These are phyloP conservation scores for Opisthograptis luteolata DNA, from an alignment of 2,888 invertebrate genomes.

Conservation along the genomic window DNA sequence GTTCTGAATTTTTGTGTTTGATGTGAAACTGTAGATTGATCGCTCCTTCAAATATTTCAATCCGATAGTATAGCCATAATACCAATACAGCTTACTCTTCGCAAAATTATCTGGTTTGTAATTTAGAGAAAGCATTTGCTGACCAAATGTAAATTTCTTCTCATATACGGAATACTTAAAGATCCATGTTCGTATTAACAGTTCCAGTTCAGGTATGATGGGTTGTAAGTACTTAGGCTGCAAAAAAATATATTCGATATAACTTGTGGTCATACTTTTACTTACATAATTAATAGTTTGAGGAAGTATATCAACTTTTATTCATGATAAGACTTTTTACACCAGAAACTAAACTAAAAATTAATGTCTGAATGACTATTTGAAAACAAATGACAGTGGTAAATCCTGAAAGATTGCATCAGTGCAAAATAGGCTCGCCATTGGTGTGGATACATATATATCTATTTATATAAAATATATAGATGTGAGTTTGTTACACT, in stretches of 20 bases:
- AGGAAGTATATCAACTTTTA: too few species aligned
- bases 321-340: too few species aligned
- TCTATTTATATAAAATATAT: too few species aligned
- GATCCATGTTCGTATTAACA: slow-evolving; percentile 86
- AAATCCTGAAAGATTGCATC: too few species aligned
- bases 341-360: too few species aligned
- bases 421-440: too few species aligned
- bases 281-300: too few species aligned
- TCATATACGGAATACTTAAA: slow-evolving; percentile 89
- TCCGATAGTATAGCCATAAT: slow-evolving; percentile 83
- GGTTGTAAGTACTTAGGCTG: slow-evolving; percentile 86
- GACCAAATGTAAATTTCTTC: slow-evolving; percentile 91
- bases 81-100: slow-evolving; percentile 83
- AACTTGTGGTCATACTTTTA: too few species aligned
- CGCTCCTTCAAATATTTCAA: slow-evolving; percentile 87
- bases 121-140: slow-evolving; percentile 90
- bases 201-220: slow-evolving; percentile 88
- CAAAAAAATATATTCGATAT: slow-evolving; percentile 43
- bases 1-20: slow-evolving; percentile 74
- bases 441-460: too few species aligned
- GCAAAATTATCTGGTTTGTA: slow-evolving; percentile 87
- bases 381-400: too few species aligned
- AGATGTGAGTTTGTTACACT: too few species aligned
- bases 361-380: too few species aligned
- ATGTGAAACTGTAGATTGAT: slow-evolving; percentile 78